phyloP scores from a whole-genome alignment of 2,113 vertebrate genomes.

The Platysternon megacephalum region DNA sequence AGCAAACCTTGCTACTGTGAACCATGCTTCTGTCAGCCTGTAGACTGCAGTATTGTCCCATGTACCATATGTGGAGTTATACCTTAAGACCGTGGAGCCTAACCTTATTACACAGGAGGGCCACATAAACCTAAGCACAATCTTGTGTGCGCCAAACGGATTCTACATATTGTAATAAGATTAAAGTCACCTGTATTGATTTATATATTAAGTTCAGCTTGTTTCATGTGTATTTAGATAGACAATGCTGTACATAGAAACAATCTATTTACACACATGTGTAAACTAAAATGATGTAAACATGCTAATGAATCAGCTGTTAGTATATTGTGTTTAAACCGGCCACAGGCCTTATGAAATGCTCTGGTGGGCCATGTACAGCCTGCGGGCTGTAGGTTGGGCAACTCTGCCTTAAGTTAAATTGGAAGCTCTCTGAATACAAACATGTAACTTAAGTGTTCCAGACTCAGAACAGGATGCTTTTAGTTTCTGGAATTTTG shows the following conservation, averaged over 20 bases:
- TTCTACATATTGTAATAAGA: background rate
- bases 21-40: background rate
- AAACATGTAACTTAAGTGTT: background rate
- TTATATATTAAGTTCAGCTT: background rate
- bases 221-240: background rate
- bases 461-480: background rate
- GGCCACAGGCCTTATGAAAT: rapidly evolving
- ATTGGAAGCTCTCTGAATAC: background rate
- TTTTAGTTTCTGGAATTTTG: background rate
- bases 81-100: background rate
- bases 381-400: too few relatives aligned
- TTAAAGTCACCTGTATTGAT: background rate
- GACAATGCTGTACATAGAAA: background rate
- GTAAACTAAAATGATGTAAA: background rate
- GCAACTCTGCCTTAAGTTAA: background rate
- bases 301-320: background rate
- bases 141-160: background rate
- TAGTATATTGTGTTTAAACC: background rate
- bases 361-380: background rate
- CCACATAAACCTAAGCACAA: background rate
- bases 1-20: background rate
- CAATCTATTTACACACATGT: background rate
- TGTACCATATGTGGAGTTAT: background rate
- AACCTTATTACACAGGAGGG: background rate
- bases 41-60: background rate